Conservation (phyloP, 2,888 invertebrate genomes). For the Dryocosmus kuriphilus region DNA sequence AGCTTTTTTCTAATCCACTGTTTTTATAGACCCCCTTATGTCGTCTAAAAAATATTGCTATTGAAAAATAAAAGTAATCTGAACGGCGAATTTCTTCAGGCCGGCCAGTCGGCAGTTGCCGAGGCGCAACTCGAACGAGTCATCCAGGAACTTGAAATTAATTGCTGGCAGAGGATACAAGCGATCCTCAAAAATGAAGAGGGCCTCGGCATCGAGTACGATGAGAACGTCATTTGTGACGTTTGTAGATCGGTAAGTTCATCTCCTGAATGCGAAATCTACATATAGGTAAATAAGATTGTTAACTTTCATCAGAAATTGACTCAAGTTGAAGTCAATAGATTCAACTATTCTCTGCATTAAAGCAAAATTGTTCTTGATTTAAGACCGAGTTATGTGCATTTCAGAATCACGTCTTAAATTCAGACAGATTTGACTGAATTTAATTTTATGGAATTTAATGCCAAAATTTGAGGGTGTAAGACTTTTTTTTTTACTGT, state of each 20-base stretch:
- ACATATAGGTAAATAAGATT: no score
- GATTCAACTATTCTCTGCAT: no score
- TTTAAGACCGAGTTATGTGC: no score
- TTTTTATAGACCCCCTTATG: not conserved
- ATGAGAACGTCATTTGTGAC: constrained; percentile 99
- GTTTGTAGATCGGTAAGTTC: constrained; percentile 92
- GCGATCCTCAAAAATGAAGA: constrained; percentile 94
- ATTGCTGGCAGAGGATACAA: constrained; percentile 96
- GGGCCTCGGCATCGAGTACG: constrained; percentile 96
- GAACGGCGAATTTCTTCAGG: constrained; percentile 66
- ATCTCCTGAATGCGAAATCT: not conserved
- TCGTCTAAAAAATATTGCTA: not conserved
- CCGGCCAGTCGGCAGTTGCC: constrained; percentile 85
- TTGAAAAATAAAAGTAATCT: not conserved
- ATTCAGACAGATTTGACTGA: no score
- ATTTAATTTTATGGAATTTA: no score
- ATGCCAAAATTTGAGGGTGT: no score
- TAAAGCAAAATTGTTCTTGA: no score
- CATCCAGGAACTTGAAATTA: constrained; percentile 94
- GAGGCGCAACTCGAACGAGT: constrained; percentile 95
- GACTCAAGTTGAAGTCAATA: no score
- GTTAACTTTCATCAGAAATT: no score
- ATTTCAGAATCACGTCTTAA: no score
- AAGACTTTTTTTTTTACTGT: no score
- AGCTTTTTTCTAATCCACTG: no score